These are phyloP conservation scores for Tethya wilhelma DNA, from an alignment of 37 sponge, comb jelly and placozoan genomes.

Conservation along the genomic window DNA sequence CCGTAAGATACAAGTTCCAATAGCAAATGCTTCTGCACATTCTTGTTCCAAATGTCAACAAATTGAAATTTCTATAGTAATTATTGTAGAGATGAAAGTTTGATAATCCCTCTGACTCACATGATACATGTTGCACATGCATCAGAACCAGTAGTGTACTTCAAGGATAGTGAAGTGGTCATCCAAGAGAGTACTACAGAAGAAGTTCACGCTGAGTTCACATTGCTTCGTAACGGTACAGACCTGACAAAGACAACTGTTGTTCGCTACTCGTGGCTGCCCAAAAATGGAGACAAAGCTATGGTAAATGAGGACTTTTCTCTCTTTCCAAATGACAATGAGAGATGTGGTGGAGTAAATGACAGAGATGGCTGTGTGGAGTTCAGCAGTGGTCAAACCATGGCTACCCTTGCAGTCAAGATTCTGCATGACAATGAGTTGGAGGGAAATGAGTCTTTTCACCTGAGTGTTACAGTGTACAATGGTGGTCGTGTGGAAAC, in stretches of 20 bases:
- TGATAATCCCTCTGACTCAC: too few species aligned
- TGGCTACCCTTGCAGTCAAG: not conserved
- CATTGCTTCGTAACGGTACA: slow-evolving; percentile 5
- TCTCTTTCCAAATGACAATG: not conserved
- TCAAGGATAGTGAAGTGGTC: not conserved
- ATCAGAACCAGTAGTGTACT: slow-evolving; percentile 20
- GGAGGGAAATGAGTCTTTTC: slow-evolving; percentile 47
- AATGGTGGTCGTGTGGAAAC: not conserved
- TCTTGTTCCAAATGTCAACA: too few species aligned
- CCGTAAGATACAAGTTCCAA: too few species aligned
- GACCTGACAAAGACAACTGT: not conserved
- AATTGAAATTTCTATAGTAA: too few species aligned
- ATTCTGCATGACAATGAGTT: slow-evolving; percentile 5
- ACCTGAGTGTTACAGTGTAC: not conserved
- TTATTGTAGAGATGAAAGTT: too few species aligned
- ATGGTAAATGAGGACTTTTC: not conserved
- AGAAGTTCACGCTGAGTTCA: not conserved
- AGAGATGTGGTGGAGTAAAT: not conserved
- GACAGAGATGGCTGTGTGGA: slow-evolving; percentile 17
- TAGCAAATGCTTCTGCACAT: too few species aligned
- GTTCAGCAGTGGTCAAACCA: slow-evolving; percentile 1
- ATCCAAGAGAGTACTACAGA: slow-evolving; percentile 21
- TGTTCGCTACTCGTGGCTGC: not conserved
- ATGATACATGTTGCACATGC: not conserved
- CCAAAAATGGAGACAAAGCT: slow-evolving; percentile 7